Evolutionary conservation across 1,140 invertebrate genomes (phyloP), one percentile per base, ranked within the genome.

Genomic region (Teleopsis dalmanni): DNA sequence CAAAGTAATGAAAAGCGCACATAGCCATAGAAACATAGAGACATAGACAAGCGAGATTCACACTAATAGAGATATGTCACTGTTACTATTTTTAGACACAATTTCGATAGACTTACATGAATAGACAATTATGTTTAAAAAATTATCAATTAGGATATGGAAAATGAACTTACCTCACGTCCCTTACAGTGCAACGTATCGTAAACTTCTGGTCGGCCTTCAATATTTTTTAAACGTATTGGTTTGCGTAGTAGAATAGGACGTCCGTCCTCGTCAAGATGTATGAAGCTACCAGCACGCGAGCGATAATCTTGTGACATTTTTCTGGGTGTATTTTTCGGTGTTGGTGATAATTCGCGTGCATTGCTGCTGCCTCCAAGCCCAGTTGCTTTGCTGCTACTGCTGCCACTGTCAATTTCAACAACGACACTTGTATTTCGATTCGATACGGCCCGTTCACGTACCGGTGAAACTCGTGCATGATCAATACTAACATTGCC

Each of bases 151-250:
- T n/a, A n/a, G n/a, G n/a, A 8, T 13, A 40, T 22, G 9, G 6
- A 31, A 11, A 19, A 31, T 11, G 6, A 8, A 52, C 60, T 70
- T 65, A 80, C 79, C 72, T 78, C 75, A 3, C 65, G 70, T 45
- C 74, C 72, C 56, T 74, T 76, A 13, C 72, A 59, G 59, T 82
- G 76, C 48, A 83, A 58, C 14, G 75, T 75, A 59, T 83, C 81
- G 51, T 81, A 80, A 2, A 78, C 75, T 53, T 81, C 79, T 10
- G 76, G 77, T 60, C 76, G 75, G 33, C 77, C 72, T 47, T 74
- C 66, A 13, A 82, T 62, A 67, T 82, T 81, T 57, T 75, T 74
- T 21, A 83, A 60, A 43, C 79, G 76, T 16, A 80, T 76, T 4
- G 79, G 78, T 57, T 78, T 81, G 42, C 68, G 76, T 45, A 77